Conservation (phyloP, 2,113 vertebrate genomes). For the Apodemus sylvaticus region DNA sequence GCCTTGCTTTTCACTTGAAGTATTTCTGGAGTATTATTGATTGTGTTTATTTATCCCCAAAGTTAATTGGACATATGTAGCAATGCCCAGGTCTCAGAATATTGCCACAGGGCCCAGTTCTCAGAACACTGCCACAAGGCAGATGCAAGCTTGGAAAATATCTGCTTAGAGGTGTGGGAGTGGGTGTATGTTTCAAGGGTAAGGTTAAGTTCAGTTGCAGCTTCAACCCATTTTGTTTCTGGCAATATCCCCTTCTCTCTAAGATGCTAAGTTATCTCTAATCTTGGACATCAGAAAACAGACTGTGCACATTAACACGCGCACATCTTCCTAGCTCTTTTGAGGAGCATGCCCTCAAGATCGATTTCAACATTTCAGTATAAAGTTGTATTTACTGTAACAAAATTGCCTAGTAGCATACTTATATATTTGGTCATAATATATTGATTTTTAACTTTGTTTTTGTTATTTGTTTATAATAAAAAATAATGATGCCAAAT, state of each 20-base stretch:
- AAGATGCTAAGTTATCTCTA: conserved; percentile 42
- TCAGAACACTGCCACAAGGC: background rate
- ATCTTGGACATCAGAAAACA: conserved; percentile 22
- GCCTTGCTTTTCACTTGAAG: background rate
- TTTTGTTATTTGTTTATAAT: conserved; percentile 75
- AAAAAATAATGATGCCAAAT: conserved; percentile 81
- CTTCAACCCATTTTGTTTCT: conserved; percentile 34
- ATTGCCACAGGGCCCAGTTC: rapidly evolving
- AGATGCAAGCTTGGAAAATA: background rate
- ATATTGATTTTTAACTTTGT: conserved; percentile 68
- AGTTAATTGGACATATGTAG: background rate
- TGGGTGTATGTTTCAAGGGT: background rate
- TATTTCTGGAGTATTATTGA: rapidly evolving
- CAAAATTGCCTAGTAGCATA: conserved; percentile 33
- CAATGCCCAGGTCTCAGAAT: background rate
- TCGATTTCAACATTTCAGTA: conserved; percentile 65
- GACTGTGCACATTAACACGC: background rate
- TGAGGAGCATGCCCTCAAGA: conserved; percentile 9
- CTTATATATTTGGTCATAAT: conserved; percentile 67
- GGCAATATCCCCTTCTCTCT: conserved; percentile 38
- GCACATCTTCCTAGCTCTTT: conserved; percentile 39
- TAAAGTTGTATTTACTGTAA: conserved; percentile 66
- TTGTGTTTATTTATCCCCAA: too few relatives aligned
- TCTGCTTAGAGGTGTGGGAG: conserved; percentile 5
- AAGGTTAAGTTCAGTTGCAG: conserved; percentile 41